These are phyloP conservation scores for Drosophila affinis DNA, from an alignment of 2,888 invertebrate species.

Conservation along the genomic window DNA sequence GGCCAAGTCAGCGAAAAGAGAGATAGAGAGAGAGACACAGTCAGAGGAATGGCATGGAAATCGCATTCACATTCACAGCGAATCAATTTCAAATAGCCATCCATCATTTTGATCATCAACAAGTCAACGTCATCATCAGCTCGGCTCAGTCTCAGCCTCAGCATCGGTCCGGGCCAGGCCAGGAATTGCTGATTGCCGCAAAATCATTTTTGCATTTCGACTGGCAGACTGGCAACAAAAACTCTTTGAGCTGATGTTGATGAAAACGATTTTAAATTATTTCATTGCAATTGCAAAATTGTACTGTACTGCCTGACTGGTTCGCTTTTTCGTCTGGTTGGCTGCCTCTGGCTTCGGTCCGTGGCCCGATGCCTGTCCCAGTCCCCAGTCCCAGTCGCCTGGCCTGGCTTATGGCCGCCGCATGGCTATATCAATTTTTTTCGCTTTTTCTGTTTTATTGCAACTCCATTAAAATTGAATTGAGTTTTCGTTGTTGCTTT, in stretches of 20 bases:
- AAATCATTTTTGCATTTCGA: slow-evolving; percentile 65
- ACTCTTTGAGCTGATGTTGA: slow-evolving; percentile 78
- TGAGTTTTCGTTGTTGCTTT: slow-evolving; percentile 60
- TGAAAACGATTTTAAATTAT: slow-evolving; percentile 83
- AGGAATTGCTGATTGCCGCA: slow-evolving; percentile 61
- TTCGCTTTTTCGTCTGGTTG: slow-evolving; percentile 32
- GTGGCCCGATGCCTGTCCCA: slow-evolving; percentile 5
- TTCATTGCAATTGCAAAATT: slow-evolving; percentile 78
- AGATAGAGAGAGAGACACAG: slow-evolving; percentile 20
- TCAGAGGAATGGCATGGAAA: slow-evolving; percentile 14
- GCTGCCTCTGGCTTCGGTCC: slow-evolving; percentile 14
- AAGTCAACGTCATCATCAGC: slow-evolving; percentile 49
- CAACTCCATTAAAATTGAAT: slow-evolving; percentile 79
- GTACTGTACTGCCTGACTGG: slow-evolving; percentile 63
- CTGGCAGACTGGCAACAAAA: slow-evolving; percentile 37
- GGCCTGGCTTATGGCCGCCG: slow-evolving; percentile 41
- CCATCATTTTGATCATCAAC: slow-evolving; percentile 73
- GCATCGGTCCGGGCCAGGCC: slow-evolving; percentile 18
- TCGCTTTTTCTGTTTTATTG: slow-evolving; percentile 77
- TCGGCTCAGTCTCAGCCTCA: slow-evolving; percentile 3
- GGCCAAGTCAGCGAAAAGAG: slow-evolving; percentile 30
- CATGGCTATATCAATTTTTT: slow-evolving; percentile 71
- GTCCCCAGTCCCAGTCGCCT: slow-evolving; percentile 12
- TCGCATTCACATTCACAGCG: slow-evolving; percentile 67
- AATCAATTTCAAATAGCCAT: slow-evolving; percentile 82